These are phyloP conservation scores for Myrmecophaga tridactyla DNA, from an alignment of 2,113 vertebrate genomes.

Conservation along the genomic window DNA sequence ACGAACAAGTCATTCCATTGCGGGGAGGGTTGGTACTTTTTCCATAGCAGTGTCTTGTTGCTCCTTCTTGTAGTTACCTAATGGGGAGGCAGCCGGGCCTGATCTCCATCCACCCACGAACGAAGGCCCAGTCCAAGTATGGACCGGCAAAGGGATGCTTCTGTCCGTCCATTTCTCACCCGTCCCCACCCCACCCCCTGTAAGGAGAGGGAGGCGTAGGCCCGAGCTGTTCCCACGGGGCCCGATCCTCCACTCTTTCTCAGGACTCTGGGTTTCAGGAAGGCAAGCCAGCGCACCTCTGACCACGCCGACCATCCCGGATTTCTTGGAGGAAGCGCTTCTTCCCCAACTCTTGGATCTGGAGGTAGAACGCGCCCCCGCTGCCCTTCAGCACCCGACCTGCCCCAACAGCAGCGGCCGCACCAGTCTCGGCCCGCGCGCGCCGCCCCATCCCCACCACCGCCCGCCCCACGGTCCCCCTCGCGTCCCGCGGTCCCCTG, in stretches of 20 bases:
- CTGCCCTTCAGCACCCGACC: background rate
- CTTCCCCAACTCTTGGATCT: constrained; percentile 91
- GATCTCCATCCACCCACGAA: too few relatives aligned
- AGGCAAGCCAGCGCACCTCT: constrained; percentile 79
- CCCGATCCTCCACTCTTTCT: background rate
- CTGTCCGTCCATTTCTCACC: background rate
- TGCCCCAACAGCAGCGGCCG: background rate
- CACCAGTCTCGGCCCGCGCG: background rate
- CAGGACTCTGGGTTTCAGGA: background rate
- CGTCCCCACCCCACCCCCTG: background rate
- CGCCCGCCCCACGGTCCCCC: too few relatives aligned
- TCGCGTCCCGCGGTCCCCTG: too few relatives aligned
- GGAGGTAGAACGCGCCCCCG: constrained; percentile 85
- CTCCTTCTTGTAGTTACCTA: too few relatives aligned
- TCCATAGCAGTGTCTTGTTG: too few relatives aligned
- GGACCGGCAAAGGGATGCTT: too few relatives aligned
- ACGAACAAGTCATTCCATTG: too few relatives aligned
- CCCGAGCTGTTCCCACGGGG: background rate
- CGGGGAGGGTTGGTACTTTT: too few relatives aligned
- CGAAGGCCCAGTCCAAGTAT: too few relatives aligned
- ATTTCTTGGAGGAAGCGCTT: constrained; percentile 93
- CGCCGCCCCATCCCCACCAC: background rate
- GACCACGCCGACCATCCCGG: constrained; percentile 91
- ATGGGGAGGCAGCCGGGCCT: too few relatives aligned
- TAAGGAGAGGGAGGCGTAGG: background rate